Evolutionary conservation across 2,888 invertebrate genomes (phyloP).

Genomic region (Euphydryas editha): DNA sequence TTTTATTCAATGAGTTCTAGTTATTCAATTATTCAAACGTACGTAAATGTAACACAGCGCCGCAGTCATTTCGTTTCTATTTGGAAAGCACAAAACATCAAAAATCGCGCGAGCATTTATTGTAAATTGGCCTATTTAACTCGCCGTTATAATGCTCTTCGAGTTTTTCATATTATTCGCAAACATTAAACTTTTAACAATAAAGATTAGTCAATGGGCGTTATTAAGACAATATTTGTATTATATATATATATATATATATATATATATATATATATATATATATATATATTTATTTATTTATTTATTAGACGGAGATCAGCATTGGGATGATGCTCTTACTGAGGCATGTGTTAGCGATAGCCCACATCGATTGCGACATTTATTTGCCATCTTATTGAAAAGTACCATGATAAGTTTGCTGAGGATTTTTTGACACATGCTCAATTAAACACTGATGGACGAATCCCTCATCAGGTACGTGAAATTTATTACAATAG

Average conservation of each 20-base stretch:
- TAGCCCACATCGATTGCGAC: not conserved
- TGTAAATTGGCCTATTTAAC: constrained; percentile 39
- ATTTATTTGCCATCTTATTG: not conserved
- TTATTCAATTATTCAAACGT: constrained; percentile 7
- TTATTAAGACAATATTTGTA: constrained; percentile 31
- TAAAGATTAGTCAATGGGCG: constrained; percentile 35
- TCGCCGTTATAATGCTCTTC: constrained; percentile 32
- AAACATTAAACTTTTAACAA: constrained; percentile 39
- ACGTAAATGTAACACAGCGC: constrained; percentile 7
- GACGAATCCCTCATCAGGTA: constrained; percentile 3
- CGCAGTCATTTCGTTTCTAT: constrained; percentile 26
- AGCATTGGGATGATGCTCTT: not conserved
- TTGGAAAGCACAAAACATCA: constrained; percentile 35
- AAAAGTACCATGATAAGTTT: not conserved
- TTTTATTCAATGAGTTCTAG: constrained; percentile 1
- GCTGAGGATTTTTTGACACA: not conserved
- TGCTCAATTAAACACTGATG: not conserved
- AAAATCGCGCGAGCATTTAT: constrained; percentile 37
- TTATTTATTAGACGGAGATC: not conserved
- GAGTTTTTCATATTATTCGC: constrained; percentile 37
- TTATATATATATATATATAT: constrained; percentile 12
- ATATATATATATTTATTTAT: not conserved
- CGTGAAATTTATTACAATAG: constrained; percentile 14
- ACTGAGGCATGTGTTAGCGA: not conserved
- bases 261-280: not conserved